Evolutionary conservation across 1,140 invertebrate species (phyloP), one percentile per base, ranked within the genome.

Genomic region (Philopotamus ludificatus): DNA sequence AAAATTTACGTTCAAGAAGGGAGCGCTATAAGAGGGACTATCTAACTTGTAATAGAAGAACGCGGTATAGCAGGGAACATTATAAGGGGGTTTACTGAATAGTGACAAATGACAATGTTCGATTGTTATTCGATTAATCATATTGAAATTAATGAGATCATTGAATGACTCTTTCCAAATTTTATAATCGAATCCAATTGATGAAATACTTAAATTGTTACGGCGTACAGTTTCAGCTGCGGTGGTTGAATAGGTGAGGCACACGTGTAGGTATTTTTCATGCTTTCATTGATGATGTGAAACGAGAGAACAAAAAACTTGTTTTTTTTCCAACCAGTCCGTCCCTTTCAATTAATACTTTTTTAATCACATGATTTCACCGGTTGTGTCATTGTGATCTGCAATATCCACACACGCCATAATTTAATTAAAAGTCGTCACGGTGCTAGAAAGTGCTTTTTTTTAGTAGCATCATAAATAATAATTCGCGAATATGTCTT

Each of bases 211-310:
- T 3, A 44, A 15, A 50, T 20, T 50, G 20, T 20, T 55, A 16
- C n/a, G 20, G 25, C 25, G 10, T 15, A 39, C 15, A 60, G 41
- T 47, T 60, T 45, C 21, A 16, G 4, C 10, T 26, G 8, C n/a
- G 0, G 22, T 23, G 41, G 20, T n/a, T 15, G 9, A 2, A 7
- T 47, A 47, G 42, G 23, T 47, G 57, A 8, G 34, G 25, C 15
- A 15, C 54, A 58, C 42, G 42, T 60, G 28, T 15, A 26, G 21
- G 57, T 60, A 47, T 47, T 47, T 23, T 60, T 58, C 23, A 60
- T 25, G 57, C 57, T 60, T 47, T 60, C 42, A 60, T 60, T 60
- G 57, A 60, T 60, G 57, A 60, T 60, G 57, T 47, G 57, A 60
- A 60, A 60, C 25, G 57, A 47, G 57, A 47, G 42, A 47, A 60